Evolutionary conservation across 2,113 vertebrate species (phyloP).

Genomic region (Protobothrops mucrosquamatus): DNA sequence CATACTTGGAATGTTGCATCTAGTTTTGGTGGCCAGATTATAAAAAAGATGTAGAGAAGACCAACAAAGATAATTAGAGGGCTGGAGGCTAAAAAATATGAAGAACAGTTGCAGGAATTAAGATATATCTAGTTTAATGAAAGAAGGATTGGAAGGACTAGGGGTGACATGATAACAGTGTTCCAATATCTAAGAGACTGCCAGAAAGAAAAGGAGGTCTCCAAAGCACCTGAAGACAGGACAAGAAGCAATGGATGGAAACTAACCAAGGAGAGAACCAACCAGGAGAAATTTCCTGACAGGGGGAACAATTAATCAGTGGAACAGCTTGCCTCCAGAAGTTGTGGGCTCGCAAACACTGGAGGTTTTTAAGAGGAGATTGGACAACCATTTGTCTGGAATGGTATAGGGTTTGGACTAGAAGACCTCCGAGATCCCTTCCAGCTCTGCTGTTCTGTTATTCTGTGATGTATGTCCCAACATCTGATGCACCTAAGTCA

Average conservation of each 20-base stretch:
- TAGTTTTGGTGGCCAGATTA: not conserved
- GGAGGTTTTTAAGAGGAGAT: not conserved
- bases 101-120: not conserved
- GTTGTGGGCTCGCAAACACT: not conserved
- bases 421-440: not conserved
- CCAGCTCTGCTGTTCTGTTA: not conserved
- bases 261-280: not conserved
- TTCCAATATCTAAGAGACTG: not conserved
- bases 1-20: not conserved
- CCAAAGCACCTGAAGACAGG: not conserved
- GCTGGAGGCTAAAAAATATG: not conserved
- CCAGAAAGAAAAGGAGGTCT: not conserved
- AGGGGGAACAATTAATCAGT: not conserved
- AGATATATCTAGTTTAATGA: not conserved
- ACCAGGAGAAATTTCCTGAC: not conserved
- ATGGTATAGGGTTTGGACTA: not conserved
- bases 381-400: not conserved
- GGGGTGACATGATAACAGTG: not conserved
- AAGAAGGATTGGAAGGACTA: not conserved
- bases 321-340: not conserved
- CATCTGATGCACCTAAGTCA: not conserved
- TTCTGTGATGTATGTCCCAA: not conserved
- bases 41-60: not conserved
- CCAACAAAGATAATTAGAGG: not conserved
- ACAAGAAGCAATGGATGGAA: not conserved